Conservation (phyloP, 2,888 invertebrate genomes). For the Lymantria monacha region DNA sequence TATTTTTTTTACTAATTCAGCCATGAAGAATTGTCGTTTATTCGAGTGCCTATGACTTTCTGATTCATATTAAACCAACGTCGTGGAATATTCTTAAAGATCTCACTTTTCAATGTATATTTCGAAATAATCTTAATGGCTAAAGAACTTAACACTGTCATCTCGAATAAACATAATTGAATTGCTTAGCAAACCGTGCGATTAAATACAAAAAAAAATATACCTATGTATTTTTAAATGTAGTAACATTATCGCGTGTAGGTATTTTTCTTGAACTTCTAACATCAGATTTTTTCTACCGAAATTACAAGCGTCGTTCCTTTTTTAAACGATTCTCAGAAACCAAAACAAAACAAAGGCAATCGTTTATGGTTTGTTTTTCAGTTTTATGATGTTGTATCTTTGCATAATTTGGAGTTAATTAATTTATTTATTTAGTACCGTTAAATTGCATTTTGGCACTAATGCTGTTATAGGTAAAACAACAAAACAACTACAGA, state of each 20-base stretch:
- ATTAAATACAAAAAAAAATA: neutral
- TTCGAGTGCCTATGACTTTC: no score
- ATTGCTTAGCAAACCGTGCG: no score
- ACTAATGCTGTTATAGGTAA: neutral
- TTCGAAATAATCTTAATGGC: no score
- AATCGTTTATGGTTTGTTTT: slow-evolving; percentile 1
- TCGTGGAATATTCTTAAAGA: no score
- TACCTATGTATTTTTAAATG: neutral
- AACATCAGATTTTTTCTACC: neutral
- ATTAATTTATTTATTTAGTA: slow-evolving; percentile 27
- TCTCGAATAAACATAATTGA: no score
- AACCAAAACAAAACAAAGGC: slow-evolving; percentile 8
- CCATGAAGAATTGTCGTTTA: no score
- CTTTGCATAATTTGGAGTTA: slow-evolving; percentile 11
- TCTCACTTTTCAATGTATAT: no score
- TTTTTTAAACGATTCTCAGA: slow-evolving; percentile 13
- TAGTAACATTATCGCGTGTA: neutral
- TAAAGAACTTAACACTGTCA: no score
- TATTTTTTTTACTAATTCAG: no score
- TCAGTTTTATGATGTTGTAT: slow-evolving; percentile 19
- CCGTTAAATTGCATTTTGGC: slow-evolving; percentile 17
- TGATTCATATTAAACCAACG: no score
- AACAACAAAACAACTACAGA: neutral
- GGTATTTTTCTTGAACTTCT: neutral
- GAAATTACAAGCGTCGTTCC: neutral